phyloP scores from a whole-genome alignment of 2,888 invertebrate species.

The Andrena haemorrhoa region DNA sequence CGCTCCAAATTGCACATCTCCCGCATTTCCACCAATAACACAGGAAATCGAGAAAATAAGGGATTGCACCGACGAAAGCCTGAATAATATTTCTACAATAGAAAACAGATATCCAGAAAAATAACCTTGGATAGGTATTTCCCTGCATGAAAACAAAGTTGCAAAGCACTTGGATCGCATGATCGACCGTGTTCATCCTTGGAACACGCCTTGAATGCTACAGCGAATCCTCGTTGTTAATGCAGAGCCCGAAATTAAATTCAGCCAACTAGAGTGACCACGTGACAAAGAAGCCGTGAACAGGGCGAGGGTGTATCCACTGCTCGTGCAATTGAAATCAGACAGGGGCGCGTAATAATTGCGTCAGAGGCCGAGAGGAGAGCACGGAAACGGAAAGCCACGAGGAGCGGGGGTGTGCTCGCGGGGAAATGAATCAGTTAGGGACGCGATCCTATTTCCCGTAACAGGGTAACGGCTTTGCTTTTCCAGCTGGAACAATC shows the following conservation, averaged over 20 bases:
- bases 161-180: too few relatives aligned
- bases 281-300: neutral
- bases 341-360: constrained; percentile 17
- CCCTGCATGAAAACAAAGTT: too few relatives aligned
- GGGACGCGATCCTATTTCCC: constrained; percentile 66
- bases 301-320: neutral
- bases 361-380: neutral
- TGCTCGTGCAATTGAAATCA: neutral
- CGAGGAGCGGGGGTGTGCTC: constrained; percentile 38
- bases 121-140: too few relatives aligned
- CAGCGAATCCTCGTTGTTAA: too few relatives aligned
- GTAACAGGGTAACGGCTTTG: constrained; percentile 67
- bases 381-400: constrained; percentile 12
- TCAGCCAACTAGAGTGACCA: too few relatives aligned
- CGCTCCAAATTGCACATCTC: neutral
- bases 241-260: too few relatives aligned
- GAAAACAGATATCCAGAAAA: too few relatives aligned
- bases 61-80: too few relatives aligned
- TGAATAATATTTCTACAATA: too few relatives aligned
- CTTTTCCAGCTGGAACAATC: constrained; percentile 69
- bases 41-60: too few relatives aligned
- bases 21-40: neutral
- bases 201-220: too few relatives aligned
- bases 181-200: too few relatives aligned
- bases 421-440: constrained; percentile 55